phyloP scores from a whole-genome alignment of 1,140 invertebrate genomes.

The Protaetia brevitarsis region DNA sequence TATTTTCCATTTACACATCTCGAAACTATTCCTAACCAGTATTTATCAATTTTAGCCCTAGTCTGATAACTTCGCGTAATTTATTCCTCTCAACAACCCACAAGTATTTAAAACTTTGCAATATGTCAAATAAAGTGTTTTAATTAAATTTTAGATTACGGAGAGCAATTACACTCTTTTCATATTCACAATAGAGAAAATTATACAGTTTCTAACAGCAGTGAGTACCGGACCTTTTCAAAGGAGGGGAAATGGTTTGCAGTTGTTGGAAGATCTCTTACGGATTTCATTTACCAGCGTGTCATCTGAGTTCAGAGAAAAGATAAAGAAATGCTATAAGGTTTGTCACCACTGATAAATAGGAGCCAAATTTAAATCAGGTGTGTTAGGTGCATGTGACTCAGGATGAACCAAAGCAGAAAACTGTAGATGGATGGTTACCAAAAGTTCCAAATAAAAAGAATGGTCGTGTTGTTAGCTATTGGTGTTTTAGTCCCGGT shows the following conservation, averaged over 20 bases:
- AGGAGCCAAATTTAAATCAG: not conserved
- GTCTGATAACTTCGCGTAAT: no score
- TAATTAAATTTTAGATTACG: conserved; percentile 36
- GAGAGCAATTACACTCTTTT: conserved; percentile 45
- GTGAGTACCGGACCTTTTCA: conserved; percentile 62
- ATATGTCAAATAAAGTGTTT: no score
- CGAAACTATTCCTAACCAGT: no score
- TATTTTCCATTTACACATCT: no score
- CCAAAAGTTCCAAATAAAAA: conserved; percentile 51
- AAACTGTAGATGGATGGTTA: conserved; percentile 60
- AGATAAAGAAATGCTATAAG: conserved; percentile 73
- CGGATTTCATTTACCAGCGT: conserved; percentile 64
- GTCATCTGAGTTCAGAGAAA: conserved; percentile 56
- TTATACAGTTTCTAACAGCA: conserved; percentile 73
- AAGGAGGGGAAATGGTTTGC: conserved; percentile 69
- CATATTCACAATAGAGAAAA: conserved; percentile 69
- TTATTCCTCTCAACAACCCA: no score
- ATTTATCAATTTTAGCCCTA: no score
- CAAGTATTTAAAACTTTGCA: not conserved
- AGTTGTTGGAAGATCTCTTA: conserved; percentile 73
- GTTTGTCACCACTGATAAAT: conserved; percentile 32
- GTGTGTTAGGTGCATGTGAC: conserved; percentile 58
- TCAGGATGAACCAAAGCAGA: conserved; percentile 62
- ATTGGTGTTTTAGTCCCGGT: conserved; percentile 97
- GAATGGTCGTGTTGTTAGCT: conserved; percentile 67